These are phyloP conservation scores for Mercenaria mercenaria DNA, from an alignment of 1,140 invertebrate genomes.

Conservation along the genomic window DNA sequence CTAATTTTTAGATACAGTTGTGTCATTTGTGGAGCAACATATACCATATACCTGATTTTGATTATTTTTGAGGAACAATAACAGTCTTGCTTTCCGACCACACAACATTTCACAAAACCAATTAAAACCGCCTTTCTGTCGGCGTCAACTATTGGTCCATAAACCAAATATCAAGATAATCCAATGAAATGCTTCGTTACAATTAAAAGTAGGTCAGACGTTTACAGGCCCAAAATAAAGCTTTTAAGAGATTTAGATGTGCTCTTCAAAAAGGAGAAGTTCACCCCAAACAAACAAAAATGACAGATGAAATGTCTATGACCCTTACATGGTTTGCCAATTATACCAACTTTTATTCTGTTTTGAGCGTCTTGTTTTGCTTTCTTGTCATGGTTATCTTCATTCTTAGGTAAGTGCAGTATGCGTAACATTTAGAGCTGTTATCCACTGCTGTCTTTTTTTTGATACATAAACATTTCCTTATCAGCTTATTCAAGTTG, in stretches of 20 bases:
- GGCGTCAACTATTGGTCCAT: background rate
- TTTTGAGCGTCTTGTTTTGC: conserved; percentile 56
- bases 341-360: conserved; percentile 62
- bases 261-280: conserved; percentile 2
- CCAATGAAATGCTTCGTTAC: background rate
- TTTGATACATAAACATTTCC: no score
- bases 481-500: no score
- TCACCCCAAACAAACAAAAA: conserved; percentile 1
- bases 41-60: no score
- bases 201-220: background rate
- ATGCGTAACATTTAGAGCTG: no score
- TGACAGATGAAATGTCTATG: conserved; percentile 50
- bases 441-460: no score
- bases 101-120: no score
- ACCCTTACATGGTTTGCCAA: conserved; percentile 50
- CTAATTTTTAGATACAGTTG: no score
- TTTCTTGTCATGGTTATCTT: conserved; percentile 64
- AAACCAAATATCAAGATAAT: no score
- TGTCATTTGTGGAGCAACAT: no score
- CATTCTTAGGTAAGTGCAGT: conserved; percentile 56
- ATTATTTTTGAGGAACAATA: no score
- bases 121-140: background rate
- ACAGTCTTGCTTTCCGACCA: no score
- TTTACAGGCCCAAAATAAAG: background rate
- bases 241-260: background rate